phyloP scores from a whole-genome alignment of 1,140 invertebrate genomes.

The Lucilia cuprina region DNA sequence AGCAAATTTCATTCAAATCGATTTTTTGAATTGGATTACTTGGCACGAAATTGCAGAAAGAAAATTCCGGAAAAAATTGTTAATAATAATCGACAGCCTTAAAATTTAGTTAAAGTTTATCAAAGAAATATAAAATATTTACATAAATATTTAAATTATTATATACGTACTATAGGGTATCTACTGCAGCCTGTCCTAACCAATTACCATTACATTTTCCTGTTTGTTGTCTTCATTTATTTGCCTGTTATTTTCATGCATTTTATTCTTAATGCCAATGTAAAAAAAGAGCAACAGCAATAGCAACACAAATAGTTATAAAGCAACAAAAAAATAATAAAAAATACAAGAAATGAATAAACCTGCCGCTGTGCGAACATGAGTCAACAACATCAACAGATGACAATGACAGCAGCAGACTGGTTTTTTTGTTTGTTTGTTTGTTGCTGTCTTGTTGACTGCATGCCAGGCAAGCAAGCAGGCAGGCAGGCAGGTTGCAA shows the following conservation, averaged over 20 bases:
- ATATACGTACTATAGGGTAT: too few relatives aligned
- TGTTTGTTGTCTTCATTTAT: neutral
- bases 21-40: too few relatives aligned
- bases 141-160: too few relatives aligned
- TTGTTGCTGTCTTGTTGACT: neutral
- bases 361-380: conserved; percentile 8
- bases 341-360: neutral
- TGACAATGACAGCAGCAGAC: neutral
- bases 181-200: too few relatives aligned
- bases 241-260: neutral
- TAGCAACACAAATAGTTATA: neutral
- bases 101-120: too few relatives aligned
- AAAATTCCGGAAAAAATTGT: too few relatives aligned
- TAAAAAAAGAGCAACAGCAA: too few relatives aligned
- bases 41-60: too few relatives aligned
- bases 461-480: neutral
- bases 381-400: conserved; percentile 14
- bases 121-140: too few relatives aligned
- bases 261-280: neutral
- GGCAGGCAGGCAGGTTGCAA: neutral
- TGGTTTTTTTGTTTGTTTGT: neutral
- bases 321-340: neutral
- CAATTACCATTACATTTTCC: too few relatives aligned
- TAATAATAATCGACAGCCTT: too few relatives aligned
- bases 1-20: too few relatives aligned